Base-by-base conservation (phyloP, 1,140 invertebrate species). In the Hesperophylax magnus region DNA sequence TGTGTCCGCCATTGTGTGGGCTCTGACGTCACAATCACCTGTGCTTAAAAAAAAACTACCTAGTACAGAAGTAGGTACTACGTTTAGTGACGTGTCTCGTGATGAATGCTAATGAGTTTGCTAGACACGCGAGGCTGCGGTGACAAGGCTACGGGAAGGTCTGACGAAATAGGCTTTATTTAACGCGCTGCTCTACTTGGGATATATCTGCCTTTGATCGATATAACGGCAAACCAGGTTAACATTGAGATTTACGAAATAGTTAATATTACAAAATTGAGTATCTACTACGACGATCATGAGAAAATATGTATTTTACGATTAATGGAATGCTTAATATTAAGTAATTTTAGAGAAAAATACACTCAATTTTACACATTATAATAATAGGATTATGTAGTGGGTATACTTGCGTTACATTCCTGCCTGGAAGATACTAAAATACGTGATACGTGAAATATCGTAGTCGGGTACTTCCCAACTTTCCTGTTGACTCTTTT, bases 41-140 rank as follows among this genome's bases (percentile, higher is more conserved):
- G 63, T 67, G 39, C n/a, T 67, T 47, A 31, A 5, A 17, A 67
- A 17, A 31, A 39, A 67, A 67, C 3, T 31, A 67, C 24, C 5
- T 58, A 58, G 60, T 24, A 1, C 14, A 2, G 14, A 15, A 8
- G 8, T 22, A 24, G 20, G 60, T 24, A 61, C 24, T 20, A 27
- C 22, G 60, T 27, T 22, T 61, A 14, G 22, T 24, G 60, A 8
- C 15, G 60, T 20, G 69, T 72, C 69, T 72, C 69, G 47, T 72
- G 69, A 72, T 72, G 69, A 72, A 72, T 72, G 20, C 2, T 72
- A 72, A 72, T 72, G 22, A 27, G n/a, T 69, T 53, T 53, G 47
- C n/a, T 47, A 20, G 17, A 22, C 47, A 72, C 18, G 69, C 69
- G 69, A 20, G 69, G 18, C 47, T 15, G 69, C 14, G 18, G 52